These are phyloP conservation scores for Drosophila bunnanda DNA, from an alignment of 2,888 invertebrate genomes.

Conservation along the genomic window DNA sequence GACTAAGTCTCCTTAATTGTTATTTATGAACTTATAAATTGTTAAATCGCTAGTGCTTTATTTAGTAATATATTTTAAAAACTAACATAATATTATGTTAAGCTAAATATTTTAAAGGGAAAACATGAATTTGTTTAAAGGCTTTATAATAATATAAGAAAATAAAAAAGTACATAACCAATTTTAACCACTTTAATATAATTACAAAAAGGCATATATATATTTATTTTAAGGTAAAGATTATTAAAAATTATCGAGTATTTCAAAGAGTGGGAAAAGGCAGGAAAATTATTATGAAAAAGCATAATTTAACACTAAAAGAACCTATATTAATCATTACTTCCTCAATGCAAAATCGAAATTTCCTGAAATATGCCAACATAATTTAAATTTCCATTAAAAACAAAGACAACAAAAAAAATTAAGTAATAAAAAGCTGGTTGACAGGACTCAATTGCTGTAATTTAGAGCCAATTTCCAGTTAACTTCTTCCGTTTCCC, in stretches of 20 bases:
- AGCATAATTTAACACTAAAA: too few species aligned
- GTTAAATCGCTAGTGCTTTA: too few species aligned
- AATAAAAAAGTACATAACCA: not conserved
- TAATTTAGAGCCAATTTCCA: constrained; percentile 41
- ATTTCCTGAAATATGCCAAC: not conserved
- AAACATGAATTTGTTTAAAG: too few species aligned
- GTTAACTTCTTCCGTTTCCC: constrained; percentile 30
- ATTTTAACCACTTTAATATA: not conserved
- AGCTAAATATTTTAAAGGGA: too few species aligned
- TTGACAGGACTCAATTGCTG: constrained; percentile 18
- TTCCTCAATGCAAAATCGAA: not conserved
- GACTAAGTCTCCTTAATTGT: too few species aligned
- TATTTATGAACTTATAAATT: too few species aligned
- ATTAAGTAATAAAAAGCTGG: not conserved
- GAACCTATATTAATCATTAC: not conserved
- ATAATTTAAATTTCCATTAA: not conserved
- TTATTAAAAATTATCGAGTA: not conserved
- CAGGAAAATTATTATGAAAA: not conserved
- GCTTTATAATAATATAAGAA: too few species aligned
- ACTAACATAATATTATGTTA: too few species aligned
- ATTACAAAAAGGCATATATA: too few species aligned
- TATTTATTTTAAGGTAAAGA: not conserved
- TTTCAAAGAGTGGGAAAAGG: not conserved
- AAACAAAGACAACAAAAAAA: not conserved
- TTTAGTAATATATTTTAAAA: not conserved